These are phyloP conservation scores for Pleuronectes platessa DNA, from an alignment of 2,113 vertebrate genomes.

Conservation along the genomic window DNA sequence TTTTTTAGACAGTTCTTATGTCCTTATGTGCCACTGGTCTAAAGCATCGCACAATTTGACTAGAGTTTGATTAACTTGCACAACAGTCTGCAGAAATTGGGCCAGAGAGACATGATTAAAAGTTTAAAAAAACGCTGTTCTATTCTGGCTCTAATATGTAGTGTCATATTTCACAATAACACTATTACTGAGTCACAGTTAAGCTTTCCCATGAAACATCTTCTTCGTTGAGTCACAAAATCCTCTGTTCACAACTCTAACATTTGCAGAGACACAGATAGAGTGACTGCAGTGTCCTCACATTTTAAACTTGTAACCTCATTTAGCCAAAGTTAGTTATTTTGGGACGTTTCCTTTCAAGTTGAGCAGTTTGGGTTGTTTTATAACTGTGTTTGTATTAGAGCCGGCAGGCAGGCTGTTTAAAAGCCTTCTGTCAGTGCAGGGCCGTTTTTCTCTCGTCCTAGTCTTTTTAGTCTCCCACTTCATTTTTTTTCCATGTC, in stretches of 20 bases:
- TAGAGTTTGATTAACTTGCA: slow-evolving; percentile 7
- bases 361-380: slow-evolving; percentile 41
- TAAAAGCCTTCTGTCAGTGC: slow-evolving; percentile 44
- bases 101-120: slow-evolving; percentile 45
- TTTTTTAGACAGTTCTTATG: background rate
- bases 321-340: slow-evolving; percentile 33
- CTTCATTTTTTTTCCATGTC: slow-evolving; percentile 17
- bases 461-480: slow-evolving; percentile 19
- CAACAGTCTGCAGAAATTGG: slow-evolving; percentile 33
- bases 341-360: slow-evolving; percentile 53
- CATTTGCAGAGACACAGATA: slow-evolving; percentile 5
- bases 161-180: slow-evolving; percentile 43
- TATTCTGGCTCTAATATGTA: slow-evolving; percentile 20
- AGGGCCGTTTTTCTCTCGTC: slow-evolving; percentile 27
- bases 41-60: background rate
- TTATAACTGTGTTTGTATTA: slow-evolving; percentile 50
- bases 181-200: slow-evolving; percentile 39
- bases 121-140: background rate
- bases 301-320: slow-evolving; percentile 8
- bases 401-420: slow-evolving; percentile 40
- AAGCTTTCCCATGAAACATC: slow-evolving; percentile 11
- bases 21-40: background rate
- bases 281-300: background rate
- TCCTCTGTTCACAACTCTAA: background rate
- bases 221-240: background rate